Conservation (phyloP, 2,797 vertebrate genomes). For the Sus cebifrons region DNA sequence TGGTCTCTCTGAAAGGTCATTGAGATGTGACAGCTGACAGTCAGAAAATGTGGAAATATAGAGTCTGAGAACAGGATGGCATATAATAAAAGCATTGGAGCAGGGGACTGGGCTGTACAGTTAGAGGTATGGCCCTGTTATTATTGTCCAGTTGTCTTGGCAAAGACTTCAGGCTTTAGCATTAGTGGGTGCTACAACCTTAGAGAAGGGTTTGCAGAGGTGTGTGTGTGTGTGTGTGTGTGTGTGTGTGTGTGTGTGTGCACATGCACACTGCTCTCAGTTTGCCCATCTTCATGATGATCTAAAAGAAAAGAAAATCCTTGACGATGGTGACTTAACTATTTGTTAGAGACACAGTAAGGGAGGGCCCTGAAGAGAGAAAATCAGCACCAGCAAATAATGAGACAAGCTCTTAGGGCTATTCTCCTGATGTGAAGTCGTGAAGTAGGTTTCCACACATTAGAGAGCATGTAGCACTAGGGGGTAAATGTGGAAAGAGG, state of each 20-base stretch:
- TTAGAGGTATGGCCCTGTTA: background rate
- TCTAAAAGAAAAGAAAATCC: background rate
- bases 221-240: background rate
- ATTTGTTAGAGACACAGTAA: background rate
- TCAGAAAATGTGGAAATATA: background rate
- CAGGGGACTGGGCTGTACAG: background rate
- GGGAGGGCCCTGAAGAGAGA: background rate
- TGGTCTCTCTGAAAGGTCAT: background rate
- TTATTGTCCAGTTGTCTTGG: slow-evolving; percentile 29
- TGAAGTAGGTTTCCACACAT: slow-evolving; percentile 16
- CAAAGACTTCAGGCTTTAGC: background rate
- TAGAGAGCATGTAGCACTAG: background rate
- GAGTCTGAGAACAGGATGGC: background rate
- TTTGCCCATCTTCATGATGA: slow-evolving; percentile 1
- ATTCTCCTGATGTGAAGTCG: slow-evolving; percentile 9
- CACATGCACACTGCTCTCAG: background rate
- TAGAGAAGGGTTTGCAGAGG: background rate
- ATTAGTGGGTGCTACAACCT: background rate
- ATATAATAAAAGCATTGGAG: background rate
- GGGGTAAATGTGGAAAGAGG: background rate
- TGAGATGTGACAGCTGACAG: background rate
- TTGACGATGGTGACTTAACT: background rate
- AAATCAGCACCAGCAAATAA: background rate
- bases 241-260: background rate
- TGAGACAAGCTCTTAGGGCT: background rate